phyloP scores from a whole-genome alignment of 2,113 vertebrate species.

The Okapia johnstoni region DNA sequence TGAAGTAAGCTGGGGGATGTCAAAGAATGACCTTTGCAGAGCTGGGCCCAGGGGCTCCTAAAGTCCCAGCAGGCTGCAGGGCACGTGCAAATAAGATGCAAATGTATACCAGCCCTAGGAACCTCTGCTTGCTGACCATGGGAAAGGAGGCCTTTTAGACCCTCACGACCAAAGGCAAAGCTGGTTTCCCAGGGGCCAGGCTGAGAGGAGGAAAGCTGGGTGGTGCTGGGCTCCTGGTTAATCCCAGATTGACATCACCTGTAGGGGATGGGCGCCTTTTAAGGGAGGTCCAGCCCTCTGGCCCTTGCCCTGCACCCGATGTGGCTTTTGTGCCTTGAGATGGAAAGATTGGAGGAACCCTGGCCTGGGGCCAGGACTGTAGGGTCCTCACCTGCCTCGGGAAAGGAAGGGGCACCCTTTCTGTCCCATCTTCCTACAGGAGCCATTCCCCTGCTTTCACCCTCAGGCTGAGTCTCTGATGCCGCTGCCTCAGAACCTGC shows the following conservation, averaged over 20 bases:
- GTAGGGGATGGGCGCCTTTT: neutral
- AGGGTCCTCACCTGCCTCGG: neutral
- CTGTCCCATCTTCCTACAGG: neutral
- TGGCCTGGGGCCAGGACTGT: neutral
- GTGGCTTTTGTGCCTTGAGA: neutral
- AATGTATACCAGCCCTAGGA: neutral
- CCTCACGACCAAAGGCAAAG: neutral
- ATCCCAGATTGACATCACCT: neutral
- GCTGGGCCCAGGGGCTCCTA: neutral
- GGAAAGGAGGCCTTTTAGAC: neutral
- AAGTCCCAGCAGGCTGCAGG: neutral
- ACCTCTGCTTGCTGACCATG: neutral
- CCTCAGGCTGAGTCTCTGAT: neutral
- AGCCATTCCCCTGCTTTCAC: neutral
- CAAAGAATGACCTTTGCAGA: constrained; percentile 53
- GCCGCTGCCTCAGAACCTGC: neutral
- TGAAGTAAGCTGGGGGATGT: constrained; percentile 14
- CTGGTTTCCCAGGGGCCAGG: neutral
- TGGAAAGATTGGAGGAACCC: neutral
- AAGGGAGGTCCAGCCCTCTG: neutral
- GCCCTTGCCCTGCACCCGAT: neutral
- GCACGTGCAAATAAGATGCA: constrained; percentile 5
- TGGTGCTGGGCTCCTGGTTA: neutral
- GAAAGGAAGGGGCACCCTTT: neutral
- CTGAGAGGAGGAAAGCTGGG: neutral